Evolutionary conservation across 1,140 invertebrate genomes (phyloP), one percentile per base, ranked within the genome.

Genomic region (Zaprionus lachaisei): DNA sequence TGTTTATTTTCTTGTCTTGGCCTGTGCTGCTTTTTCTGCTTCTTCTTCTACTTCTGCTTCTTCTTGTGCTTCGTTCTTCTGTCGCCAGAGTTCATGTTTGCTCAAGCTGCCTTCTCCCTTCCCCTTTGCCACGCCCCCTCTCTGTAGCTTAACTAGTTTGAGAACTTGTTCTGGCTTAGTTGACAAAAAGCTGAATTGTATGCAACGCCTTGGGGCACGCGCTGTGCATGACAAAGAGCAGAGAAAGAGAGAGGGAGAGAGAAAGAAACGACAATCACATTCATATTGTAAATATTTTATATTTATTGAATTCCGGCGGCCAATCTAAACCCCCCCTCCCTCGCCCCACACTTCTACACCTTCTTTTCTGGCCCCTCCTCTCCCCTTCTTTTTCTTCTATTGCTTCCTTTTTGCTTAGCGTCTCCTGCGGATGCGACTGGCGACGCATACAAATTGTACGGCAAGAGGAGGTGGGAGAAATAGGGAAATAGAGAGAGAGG

Each of bases 41-140:
- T 58, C 55, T 68, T 49, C 65, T 41, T 41, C 15, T 41, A 1
- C 38, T 41, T 7, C 15, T 41, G 4, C 38, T 41, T 7, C 38
- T 41, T 5, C 41, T 47, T 17, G 6, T 44, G 41, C 5, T 44
- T 44, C 74, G 15, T 44, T n/a, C 5, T 44, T 17, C 70, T 79
- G 82, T 84, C 79, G 79, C 69, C 75, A 62, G 81, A 75, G 76
- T 83, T 83, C 76, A 79, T 85, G 76, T 85, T 86, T 85, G 79
- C 76, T 79, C 76, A 57, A 41, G 73, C 81, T 80, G 81, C 77
- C 62, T 24, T 37, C 12, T 9, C 15, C 11, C 1, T n/a, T 44
- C n/a, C 26, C 37, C 22, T 2, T 26, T 34, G 2, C 24, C 24
- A 49, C 5, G 1, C 22, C 14, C 22, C 20, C 26, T 11, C 24